phyloP scores from a whole-genome alignment of 2,797 vertebrate genomes.

The Urophycis tenuis region DNA sequence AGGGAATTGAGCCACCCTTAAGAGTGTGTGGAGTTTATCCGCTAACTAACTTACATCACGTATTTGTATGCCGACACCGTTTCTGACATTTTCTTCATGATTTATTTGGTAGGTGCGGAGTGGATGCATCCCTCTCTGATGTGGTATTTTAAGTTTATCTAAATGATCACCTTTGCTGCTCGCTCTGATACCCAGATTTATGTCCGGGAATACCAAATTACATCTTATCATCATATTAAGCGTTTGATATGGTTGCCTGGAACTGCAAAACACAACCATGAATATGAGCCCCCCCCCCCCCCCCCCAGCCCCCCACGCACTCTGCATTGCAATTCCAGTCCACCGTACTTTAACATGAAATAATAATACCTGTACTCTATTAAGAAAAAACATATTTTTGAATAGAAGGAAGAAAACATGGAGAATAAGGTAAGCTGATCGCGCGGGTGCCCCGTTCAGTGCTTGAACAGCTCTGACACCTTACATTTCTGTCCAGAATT shows the following conservation, averaged over 20 bases:
- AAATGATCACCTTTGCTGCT: neutral
- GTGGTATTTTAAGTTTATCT: neutral
- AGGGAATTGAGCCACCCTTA: neutral
- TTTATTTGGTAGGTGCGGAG: neutral
- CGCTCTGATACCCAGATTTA: neutral
- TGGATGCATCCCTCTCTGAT: neutral
- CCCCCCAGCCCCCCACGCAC: too few relatives aligned
- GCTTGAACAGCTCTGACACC: neutral
- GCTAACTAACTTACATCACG: neutral
- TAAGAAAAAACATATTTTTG: neutral
- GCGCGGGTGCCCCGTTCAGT: neutral
- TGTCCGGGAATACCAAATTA: neutral
- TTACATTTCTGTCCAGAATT: neutral
- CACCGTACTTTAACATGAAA: neutral
- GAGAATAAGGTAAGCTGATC: neutral
- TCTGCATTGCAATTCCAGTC: too few relatives aligned
- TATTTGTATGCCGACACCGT: neutral
- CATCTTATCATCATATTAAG: neutral
- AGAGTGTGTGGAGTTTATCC: neutral
- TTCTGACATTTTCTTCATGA: neutral
- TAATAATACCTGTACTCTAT: too few relatives aligned
- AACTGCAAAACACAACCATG: neutral
- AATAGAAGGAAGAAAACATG: neutral
- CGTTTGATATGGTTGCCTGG: neutral
- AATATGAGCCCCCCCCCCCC: too few relatives aligned